Conservation (phyloP, 2,888 invertebrate species). For the Drosophila ochracea region DNA sequence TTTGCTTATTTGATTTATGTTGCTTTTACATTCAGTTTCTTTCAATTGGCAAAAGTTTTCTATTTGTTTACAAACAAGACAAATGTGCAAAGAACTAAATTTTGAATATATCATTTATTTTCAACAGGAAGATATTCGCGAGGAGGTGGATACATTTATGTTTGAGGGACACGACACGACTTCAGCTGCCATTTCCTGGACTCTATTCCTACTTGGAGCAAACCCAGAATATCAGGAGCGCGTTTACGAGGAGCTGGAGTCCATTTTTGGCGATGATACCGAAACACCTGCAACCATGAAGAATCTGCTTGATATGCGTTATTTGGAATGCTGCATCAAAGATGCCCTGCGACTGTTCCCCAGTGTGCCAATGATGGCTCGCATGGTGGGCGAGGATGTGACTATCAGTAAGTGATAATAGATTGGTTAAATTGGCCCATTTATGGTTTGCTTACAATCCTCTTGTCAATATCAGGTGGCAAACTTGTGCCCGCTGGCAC, state of each 20-base stretch:
- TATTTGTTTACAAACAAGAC: background rate
- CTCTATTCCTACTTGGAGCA: conserved; percentile 83
- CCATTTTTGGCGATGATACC: conserved; percentile 85
- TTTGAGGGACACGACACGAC: conserved; percentile 87
- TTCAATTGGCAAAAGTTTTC: too few relatives aligned
- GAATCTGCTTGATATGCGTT: conserved; percentile 88
- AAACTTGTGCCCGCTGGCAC: conserved; percentile 85
- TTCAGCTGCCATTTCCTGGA: conserved; percentile 85
- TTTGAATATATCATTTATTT: background rate
- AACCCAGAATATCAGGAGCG: conserved; percentile 85
- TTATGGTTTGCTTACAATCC: background rate
- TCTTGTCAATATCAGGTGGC: conserved; percentile 68
- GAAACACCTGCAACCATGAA: conserved; percentile 86
- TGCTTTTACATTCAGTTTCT: too few relatives aligned
- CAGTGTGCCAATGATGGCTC: conserved; percentile 89
- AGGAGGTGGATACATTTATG: conserved; percentile 89
- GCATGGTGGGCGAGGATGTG: conserved; percentile 87
- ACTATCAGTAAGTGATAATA: conserved; percentile 86
- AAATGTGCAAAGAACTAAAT: background rate
- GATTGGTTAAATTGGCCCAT: background rate
- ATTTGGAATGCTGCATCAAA: conserved; percentile 90
- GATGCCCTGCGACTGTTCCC: conserved; percentile 89
- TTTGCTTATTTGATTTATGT: too few relatives aligned
- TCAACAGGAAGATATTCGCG: conserved; percentile 86
- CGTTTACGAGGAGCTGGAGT: conserved; percentile 86